A percentile compares a stretch with the other conserved stretches of the same genome.
These are phyloP conservation scores for Ylistrum balloti DNA, from an alignment of 1,140 invertebrate genomes.

Conservation along the genomic window DNA sequence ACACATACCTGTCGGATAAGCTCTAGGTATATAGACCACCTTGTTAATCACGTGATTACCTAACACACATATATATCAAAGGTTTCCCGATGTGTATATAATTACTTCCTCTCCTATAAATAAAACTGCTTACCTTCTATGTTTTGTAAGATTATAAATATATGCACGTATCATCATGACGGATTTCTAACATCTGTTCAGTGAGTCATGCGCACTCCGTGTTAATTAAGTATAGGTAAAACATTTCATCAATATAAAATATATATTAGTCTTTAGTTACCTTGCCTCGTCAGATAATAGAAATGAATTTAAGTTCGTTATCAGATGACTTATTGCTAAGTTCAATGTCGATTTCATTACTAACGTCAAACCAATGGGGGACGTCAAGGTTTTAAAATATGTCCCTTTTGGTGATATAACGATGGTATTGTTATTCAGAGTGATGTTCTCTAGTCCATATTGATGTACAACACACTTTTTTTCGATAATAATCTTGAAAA, in stretches of 20 bases:
- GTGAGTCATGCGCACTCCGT: neutral
- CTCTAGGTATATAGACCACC: neutral
- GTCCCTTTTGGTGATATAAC: neutral
- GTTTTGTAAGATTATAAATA: conserved; percentile 28
- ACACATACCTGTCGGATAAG: conserved; percentile 11
- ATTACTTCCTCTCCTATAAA: conserved; percentile 17
- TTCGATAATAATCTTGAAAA: neutral
- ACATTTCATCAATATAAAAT: neutral
- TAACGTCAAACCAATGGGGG: neutral
- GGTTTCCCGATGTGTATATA: neutral
- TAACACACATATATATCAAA: neutral
- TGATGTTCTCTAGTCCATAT: neutral
- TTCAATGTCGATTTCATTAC: neutral
- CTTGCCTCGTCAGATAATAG: neutral
- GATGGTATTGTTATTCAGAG: neutral
- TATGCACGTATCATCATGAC: neutral
- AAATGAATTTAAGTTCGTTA: neutral
- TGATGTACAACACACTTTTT: too few species aligned
- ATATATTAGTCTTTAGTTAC: neutral
- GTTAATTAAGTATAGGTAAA: conserved; percentile 11
- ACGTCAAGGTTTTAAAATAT: neutral
- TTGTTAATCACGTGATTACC: neutral
- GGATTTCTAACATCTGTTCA: neutral
- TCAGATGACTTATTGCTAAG: neutral
- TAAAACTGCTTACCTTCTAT: neutral